These are phyloP conservation scores for Eospalax fontanierii DNA, from an alignment of 2,797 vertebrate species.

Conservation along the genomic window DNA sequence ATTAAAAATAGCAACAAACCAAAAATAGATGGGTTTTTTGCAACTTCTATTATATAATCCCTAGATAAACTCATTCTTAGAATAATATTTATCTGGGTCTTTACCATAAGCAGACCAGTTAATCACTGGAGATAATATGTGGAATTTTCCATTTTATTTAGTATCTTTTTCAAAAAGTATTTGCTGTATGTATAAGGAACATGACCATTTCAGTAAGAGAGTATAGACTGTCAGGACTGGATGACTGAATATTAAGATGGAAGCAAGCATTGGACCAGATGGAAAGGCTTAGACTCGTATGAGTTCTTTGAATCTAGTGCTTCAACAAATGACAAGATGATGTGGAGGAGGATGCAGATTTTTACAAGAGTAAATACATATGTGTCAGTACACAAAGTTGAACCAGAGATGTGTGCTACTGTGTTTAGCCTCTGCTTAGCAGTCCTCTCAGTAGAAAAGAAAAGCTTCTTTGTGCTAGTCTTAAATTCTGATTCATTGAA, in stretches of 20 bases:
- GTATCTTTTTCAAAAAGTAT: conserved; percentile 54
- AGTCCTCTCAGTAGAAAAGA: conserved; percentile 68
- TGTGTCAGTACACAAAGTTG: conserved; percentile 54
- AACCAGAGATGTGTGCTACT: conserved; percentile 54
- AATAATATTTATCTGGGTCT: conserved; percentile 50
- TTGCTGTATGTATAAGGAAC: neutral
- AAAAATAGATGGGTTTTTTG: conserved; percentile 67
- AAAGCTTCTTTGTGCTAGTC: conserved; percentile 77
- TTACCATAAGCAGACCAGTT: conserved; percentile 48
- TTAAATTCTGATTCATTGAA: conserved; percentile 76
- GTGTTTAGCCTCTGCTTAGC: conserved; percentile 18
- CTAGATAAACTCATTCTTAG: conserved; percentile 61
- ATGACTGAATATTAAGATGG: conserved; percentile 63
- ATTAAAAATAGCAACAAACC: neutral
- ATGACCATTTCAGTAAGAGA: conserved; percentile 55
- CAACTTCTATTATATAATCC: conserved; percentile 12
- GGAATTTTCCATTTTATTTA: conserved; percentile 23
- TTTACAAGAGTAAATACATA: conserved; percentile 20
- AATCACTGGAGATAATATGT: conserved; percentile 8
- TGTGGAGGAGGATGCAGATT: neutral
- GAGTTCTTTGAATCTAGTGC: conserved; percentile 59
- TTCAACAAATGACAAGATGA: conserved; percentile 41
- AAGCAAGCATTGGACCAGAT: conserved; percentile 38
- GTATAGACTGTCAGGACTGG: conserved; percentile 8
- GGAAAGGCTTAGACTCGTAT: neutral